Base-by-base conservation (phyloP, 2,888 invertebrate genomes). In the Pocota personata region DNA sequence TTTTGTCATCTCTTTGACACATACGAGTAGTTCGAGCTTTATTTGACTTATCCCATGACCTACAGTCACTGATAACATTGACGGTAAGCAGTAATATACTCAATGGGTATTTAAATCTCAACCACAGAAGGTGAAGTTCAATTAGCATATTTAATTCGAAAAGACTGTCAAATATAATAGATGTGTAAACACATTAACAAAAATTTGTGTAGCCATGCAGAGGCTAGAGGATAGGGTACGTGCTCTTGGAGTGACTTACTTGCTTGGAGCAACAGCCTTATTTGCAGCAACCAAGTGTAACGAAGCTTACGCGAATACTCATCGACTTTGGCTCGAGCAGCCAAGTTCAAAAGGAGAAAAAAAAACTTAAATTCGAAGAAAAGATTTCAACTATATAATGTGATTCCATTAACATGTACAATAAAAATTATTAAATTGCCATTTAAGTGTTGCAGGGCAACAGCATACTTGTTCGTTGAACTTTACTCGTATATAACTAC, bases 381-480 rank as follows among this genome's bases (percentile, higher is more conserved):
- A 60, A 16, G 27, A 3, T 58, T 30, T 37, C 40, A 48, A 40
- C 40, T 37, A 40, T 55, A 73, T 73, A 80, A 80, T 73, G 62
- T 75, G 52, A 62, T 57, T 57, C 57, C 43, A 52, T 27, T 77
- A 66, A 35, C 58, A 16, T 35, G 24, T 7, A 30, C 46, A 57
- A 76, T 64, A 62, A 43, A 64, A 82, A 37, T 52, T 71, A 71
- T 64, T 35, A 75, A 75, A 64, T 64, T 75, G 40, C 16, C 24
- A n/a, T 64, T 57, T 30, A 64, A 79, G 48, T 64, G 57, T 40
- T 69, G 48, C 48, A 64, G 76, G 76, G 21, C 57, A 82, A 57
- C 32, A 71, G 46, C 55, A 46, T 12, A 80, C n/a, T 57, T 50
- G 76, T 82, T 52, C 48, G 64, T 82, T 82, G 69, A 82, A 82